Evolutionary conservation across 2,888 invertebrate species (phyloP).

Genomic region (Mamestra brassicae): DNA sequence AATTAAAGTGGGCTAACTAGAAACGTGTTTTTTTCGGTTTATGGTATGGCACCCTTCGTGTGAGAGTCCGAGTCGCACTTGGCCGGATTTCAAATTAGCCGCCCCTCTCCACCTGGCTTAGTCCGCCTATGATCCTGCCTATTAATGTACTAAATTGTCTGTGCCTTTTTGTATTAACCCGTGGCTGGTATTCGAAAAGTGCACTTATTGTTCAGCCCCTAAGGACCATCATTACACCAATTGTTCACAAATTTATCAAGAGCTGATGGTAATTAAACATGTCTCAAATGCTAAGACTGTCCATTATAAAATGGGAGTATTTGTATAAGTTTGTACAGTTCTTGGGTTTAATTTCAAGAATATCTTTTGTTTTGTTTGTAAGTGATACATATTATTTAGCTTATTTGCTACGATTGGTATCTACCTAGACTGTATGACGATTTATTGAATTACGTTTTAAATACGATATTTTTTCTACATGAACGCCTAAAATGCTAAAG

Average conservation of each 20-base stretch:
- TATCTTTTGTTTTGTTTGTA: slow-evolving; percentile 39
- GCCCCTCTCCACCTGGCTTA: neutral
- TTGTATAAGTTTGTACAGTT: slow-evolving; percentile 37
- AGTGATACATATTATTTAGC: slow-evolving; percentile 17
- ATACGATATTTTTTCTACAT: neutral
- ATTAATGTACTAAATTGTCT: neutral
- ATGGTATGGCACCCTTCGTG: too few species aligned
- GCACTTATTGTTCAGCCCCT: slow-evolving; percentile 10
- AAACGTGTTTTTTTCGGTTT: too few species aligned
- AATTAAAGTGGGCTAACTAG: too few species aligned
- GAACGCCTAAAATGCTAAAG: neutral
- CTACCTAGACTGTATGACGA: neutral
- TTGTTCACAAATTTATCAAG: neutral
- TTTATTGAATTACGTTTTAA: neutral
- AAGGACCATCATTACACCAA: neutral
- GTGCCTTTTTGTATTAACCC: neutral
- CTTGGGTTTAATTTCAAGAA: slow-evolving; percentile 19
- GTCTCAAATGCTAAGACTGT: slow-evolving; percentile 43
- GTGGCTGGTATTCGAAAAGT: slow-evolving; percentile 20
- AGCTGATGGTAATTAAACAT: slow-evolving; percentile 3
- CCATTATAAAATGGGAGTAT: slow-evolving; percentile 24
- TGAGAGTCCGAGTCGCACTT: too few species aligned
- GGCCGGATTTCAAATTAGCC: too few species aligned
- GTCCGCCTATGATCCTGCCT: neutral
- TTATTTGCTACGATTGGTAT: slow-evolving; percentile 21